Base-by-base conservation (phyloP, 2,888 invertebrate species). In the Hydroisotoma schaefferi region DNA sequence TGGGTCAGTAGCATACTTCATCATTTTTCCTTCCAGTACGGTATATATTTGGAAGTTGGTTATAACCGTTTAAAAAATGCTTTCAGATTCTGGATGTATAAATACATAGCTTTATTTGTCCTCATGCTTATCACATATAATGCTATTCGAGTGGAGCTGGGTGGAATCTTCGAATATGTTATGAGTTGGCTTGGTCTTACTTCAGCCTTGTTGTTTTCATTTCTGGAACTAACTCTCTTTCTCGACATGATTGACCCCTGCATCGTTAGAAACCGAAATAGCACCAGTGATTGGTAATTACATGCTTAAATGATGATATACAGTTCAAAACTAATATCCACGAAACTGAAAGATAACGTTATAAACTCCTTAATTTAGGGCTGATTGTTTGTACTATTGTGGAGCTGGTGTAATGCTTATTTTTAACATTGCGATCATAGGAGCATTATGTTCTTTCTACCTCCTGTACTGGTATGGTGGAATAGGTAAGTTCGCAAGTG, bases 21-120 rank as follows among this genome's bases (percentile, higher is more conserved):
- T 43, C 8, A 43, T 10, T 6, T n/a, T n/a, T n/a, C n/a, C n/a
- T n/a, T n/a, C n/a, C n/a, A n/a, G 33, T 33, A 33, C 8, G 33
- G 33, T 33, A 15, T 33, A 8, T 33, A 33, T 33, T 15, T 33
- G 33, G n/a, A n/a, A n/a, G n/a, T n/a, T n/a, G n/a, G n/a, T n/a
- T n/a, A n/a, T n/a, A n/a, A n/a, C n/a, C n/a, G n/a, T n/a, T n/a
- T n/a, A n/a, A n/a, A n/a, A n/a, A n/a, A n/a, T n/a, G n/a, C n/a
- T 20, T 46, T 10, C 25, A 51, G 61, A 40, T 65, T 67, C 46
- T 67, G 67, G 67, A 20, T 64, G 40, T 67, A 61, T 43, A 67
- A 67, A 29, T 64, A 64, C 51, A 6, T 62, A 6, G 26, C 53
- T 15, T 46, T 64, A 2, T 37, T 40, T 25, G 20, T 2, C 0